Evolutionary conservation across 2,797 vertebrate species (phyloP).

Genomic region (Poecile montanus): DNA sequence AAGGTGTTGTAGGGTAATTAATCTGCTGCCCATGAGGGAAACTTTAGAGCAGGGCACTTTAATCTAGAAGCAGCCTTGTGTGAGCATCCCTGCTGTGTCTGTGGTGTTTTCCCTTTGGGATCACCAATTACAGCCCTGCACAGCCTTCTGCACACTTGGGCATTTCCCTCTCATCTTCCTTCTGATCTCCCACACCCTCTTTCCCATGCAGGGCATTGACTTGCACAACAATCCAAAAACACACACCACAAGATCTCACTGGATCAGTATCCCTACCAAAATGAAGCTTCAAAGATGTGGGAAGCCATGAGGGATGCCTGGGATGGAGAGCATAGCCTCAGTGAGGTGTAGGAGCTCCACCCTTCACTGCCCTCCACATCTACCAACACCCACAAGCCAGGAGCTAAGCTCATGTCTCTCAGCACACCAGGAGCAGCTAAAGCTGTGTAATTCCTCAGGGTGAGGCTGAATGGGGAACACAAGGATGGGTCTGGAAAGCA

Average conservation of each 20-base stretch:
- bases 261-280: background rate
- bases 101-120: background rate
- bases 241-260: background rate
- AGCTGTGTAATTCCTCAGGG: background rate
- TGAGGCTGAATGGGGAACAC: background rate
- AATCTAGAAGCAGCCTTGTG: background rate
- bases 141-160: accelerated
- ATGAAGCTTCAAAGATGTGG: background rate
- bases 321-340: background rate
- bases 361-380: background rate
- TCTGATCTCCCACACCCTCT: background rate
- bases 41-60: background rate
- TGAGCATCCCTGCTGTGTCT: background rate
- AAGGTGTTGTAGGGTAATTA: background rate
- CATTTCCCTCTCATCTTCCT: background rate
- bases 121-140: background rate
- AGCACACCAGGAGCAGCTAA: background rate
- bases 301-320: background rate
- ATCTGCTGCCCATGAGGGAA: background rate
- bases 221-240: background rate
- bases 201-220: background rate
- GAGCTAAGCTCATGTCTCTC: background rate
- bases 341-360: background rate
- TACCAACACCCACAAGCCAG: background rate
- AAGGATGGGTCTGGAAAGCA: background rate